Percentiles rank a stretch among this genome's conserved stretches.
These are phyloP conservation scores for Polydesmus complanatus DNA, from an alignment of 2,888 invertebrate species.

Conservation along the genomic window DNA sequence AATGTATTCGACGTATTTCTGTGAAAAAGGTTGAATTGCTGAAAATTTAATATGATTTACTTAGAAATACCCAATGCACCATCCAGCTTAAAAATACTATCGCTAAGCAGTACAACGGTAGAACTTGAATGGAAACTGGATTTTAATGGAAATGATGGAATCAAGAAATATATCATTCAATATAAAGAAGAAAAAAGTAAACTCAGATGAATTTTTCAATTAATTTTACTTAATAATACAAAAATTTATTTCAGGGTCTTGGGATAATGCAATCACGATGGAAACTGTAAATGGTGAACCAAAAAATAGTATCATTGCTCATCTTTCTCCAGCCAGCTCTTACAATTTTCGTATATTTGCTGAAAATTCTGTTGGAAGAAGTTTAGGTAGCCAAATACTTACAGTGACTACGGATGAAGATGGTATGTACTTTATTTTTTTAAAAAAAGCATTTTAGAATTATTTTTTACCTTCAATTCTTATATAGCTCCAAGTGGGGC, in stretches of 20 bases:
- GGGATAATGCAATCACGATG: not conserved
- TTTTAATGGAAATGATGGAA: constrained; percentile 21
- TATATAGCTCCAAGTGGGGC: not conserved
- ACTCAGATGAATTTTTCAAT: not conserved
- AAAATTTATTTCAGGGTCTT: not conserved
- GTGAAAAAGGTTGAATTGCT: not conserved
- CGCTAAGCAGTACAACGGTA: not conserved
- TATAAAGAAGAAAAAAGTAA: constrained; percentile 25
- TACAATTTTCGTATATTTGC: constrained; percentile 86
- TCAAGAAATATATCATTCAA: constrained; percentile 30
- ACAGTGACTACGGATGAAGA: constrained; percentile 92
- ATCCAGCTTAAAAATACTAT: not conserved
- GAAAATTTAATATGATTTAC: not conserved
- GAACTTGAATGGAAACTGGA: not conserved
- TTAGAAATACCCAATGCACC: not conserved
- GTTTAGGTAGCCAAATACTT: constrained; percentile 80
- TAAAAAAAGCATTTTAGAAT: no score
- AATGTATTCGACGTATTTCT: not conserved
- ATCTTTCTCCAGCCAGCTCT: constrained; percentile 70
- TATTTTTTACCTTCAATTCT: no score
- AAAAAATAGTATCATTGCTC: not conserved
- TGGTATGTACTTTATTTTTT: constrained; percentile 34
- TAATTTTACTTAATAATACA: not conserved
- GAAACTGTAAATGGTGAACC: constrained; percentile 1
- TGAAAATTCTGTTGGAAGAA: constrained; percentile 81